These are phyloP conservation scores for Nixonia krombeini DNA, from an alignment of 1,140 invertebrate genomes.

Conservation along the genomic window DNA sequence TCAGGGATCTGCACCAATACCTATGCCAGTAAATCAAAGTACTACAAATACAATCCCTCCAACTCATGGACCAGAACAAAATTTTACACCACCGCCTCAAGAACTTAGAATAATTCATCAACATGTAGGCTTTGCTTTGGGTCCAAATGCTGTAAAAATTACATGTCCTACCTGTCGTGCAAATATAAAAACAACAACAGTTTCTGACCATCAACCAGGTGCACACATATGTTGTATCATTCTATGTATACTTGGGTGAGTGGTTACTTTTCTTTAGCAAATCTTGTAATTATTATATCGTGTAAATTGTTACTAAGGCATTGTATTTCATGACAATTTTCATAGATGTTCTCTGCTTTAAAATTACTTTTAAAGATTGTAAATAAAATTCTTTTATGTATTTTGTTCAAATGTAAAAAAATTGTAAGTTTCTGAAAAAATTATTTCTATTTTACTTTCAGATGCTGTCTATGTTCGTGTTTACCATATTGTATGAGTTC, in stretches of 20 bases:
- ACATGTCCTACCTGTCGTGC: constrained; percentile 62
- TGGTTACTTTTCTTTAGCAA: background rate
- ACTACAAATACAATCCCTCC: constrained; percentile 25
- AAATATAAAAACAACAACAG: constrained; percentile 66
- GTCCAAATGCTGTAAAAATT: constrained; percentile 63
- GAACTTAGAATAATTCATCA: constrained; percentile 58
- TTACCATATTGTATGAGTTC: constrained; percentile 72
- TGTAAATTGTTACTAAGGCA: background rate
- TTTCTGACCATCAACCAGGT: constrained; percentile 65
- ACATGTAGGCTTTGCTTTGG: constrained; percentile 51
- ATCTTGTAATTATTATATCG: background rate
- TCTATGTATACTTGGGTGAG: constrained; percentile 66
- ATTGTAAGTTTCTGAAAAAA: background rate
- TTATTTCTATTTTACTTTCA: constrained; percentile 48
- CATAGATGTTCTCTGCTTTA: too few relatives aligned
- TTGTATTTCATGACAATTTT: background rate
- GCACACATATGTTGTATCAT: constrained; percentile 68
- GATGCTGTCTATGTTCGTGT: constrained; percentile 71
- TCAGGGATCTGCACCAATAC: constrained; percentile 41
- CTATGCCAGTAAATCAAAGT: constrained; percentile 32
- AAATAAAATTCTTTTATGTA: too few relatives aligned
- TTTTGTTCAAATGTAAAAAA: background rate
- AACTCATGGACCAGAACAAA: constrained; percentile 24
- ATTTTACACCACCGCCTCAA: constrained; percentile 34
- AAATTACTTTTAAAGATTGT: too few relatives aligned